Conservation (phyloP, 2,888 invertebrate species). For the Ormyrus labotus region DNA sequence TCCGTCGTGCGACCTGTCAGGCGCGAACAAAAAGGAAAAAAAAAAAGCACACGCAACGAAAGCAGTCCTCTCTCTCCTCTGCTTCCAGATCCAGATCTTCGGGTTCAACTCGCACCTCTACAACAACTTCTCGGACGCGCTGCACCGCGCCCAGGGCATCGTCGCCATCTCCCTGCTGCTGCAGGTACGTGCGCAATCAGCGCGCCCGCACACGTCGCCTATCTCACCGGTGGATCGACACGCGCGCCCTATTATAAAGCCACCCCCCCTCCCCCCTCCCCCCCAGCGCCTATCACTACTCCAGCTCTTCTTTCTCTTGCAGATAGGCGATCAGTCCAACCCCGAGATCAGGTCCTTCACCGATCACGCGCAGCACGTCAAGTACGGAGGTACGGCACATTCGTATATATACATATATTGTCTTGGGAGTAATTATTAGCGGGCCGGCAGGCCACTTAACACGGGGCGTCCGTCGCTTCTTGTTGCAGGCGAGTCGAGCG, state of each 20-base stretch:
- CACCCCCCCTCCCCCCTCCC: too few relatives aligned
- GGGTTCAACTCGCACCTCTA: slow-evolving; percentile 99
- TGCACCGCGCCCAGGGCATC: slow-evolving; percentile 95
- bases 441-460: too few relatives aligned
- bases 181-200: slow-evolving; percentile 82
- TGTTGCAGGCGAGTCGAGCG: slow-evolving; percentile 86
- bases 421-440: too few relatives aligned
- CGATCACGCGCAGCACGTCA: slow-evolving; percentile 93
- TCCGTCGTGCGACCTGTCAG: background rate
- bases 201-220: background rate
- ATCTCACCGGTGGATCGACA: slow-evolving; percentile 19
- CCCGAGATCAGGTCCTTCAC: slow-evolving; percentile 93
- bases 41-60: background rate
- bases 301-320: slow-evolving; percentile 67
- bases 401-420: too few relatives aligned
- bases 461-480: slow-evolving; percentile 35
- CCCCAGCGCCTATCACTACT: too few relatives aligned
- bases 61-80: background rate
- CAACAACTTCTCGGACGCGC: slow-evolving; percentile 95
- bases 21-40: background rate
- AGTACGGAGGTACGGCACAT: slow-evolving; percentile 86
- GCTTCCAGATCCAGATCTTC: slow-evolving; percentile 93
- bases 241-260: too few relatives aligned
- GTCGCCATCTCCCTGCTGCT: slow-evolving; percentile 95
- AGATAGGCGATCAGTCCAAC: slow-evolving; percentile 95